Evolutionary conservation across 2,888 invertebrate genomes (phyloP), one percentile per base, ranked within the genome.

Genomic region (Ormia ochracea): DNA sequence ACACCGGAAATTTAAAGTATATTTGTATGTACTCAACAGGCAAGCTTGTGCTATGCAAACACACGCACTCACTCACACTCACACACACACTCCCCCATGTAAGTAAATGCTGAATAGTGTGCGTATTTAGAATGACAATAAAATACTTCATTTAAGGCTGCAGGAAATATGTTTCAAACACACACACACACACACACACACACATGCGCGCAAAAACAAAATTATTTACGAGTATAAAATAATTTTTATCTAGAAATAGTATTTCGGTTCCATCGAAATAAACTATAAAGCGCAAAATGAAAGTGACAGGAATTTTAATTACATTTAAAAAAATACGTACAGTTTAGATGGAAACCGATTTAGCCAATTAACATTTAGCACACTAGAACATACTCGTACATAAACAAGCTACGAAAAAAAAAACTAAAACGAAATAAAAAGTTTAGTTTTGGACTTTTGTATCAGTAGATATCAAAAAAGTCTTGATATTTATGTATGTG

Each of bases 231-330:
- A 19, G 21, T 19, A 58, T 21, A 9, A 28, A 28, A 28, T 14
- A 19, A 28, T 38, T 38, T 26, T 4, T 36, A 58, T 36, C 19
- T 17, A 63, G 52, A 74, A 66, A 74, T 31, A 23, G 7, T 72
- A 26, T 12, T 45, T 33, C 36, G 19, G 28, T 41, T n/a, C n/a
- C 48, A 59, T 48, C 66, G 50, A 54, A 58, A 14, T 38, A 26
- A 38, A 65, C 52, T 6, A 38, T 19, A 52, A 52, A 52, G 9
- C 36, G 2, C 59, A 28, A 70, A 74, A 74, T 58, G 28, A 68
- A 69, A 68, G 61, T 75, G 68, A 68, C 68, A 68, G 45, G 75
- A 75, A 75, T 75, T 75, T 75, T 75, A 75, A 75, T 75, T 68
- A 59, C 19, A 43, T 63, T 19, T 28, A 41, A 33, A 61, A 28